Base-by-base conservation (phyloP, 2,888 invertebrate species). In the Panzeria rudis region DNA sequence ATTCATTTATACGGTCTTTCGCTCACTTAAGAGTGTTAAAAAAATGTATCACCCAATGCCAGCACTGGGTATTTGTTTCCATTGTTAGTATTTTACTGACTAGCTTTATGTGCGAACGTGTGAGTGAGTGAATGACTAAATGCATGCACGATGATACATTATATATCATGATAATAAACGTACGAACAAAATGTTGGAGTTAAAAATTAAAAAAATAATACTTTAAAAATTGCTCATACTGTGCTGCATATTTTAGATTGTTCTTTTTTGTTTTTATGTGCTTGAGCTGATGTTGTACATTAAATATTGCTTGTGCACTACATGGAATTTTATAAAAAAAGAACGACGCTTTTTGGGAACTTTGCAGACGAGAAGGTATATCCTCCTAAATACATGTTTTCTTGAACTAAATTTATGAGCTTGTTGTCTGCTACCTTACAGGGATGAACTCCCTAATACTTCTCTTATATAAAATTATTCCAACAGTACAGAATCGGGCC, bases 11-110 rank as follows among this genome's bases (percentile, higher is more conserved):
- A 29, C 54, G 32, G 23, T 64, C 75, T 23, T 56, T 66, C 47
- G 56, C 54, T 84, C 71, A 76, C 79, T 84, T 84, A 80, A 66
- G 84, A 76, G 71, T 75, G 61, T 84, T 84, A 71, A 81, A 81
- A 54, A 81, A 62, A 81, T 78, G 78, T 85, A 85, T 85, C 84
- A 84, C 62, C 84, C 81, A 77, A 54, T 44, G 68, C 47, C 54
- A 56, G 56, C 54, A 71, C 47, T 29, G 29, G 6, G 56, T 56
- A 44, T 41, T 56, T 71, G 54, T 80, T 23, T 62, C 25, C 66
- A 73, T 69, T 75, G 83, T 83, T 68, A 41, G 73, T 29, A 15
- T 69, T 41, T 75, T 64, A 47, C 54, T 52, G 71, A 41, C 29
- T 61, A 13, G 13, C 38, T 32, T 54, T 9, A 32, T 64, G 47